These are phyloP conservation scores for Harpalus rubripes DNA, from an alignment of 2,888 invertebrate species.

Conservation along the genomic window DNA sequence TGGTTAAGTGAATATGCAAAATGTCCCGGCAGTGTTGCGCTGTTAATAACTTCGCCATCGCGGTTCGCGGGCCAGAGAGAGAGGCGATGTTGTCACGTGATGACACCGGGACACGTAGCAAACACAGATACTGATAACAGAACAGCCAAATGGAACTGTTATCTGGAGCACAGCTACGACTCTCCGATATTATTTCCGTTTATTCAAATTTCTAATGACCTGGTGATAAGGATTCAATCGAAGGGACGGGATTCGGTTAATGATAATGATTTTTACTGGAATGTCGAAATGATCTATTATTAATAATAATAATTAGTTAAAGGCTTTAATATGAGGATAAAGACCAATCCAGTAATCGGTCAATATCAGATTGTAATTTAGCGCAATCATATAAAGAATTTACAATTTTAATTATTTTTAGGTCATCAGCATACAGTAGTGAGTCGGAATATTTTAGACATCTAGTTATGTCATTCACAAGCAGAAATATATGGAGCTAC, in stretches of 20 bases:
- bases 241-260: slow-evolving; percentile 16
- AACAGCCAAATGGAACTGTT: slow-evolving; percentile 43
- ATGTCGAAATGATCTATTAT: no score
- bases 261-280: slow-evolving; percentile 4
- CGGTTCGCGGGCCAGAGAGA: slow-evolving; percentile 24
- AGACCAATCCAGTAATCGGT: no score
- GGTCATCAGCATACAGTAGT: no score
- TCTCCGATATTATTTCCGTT: slow-evolving; percentile 53
- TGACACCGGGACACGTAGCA: slow-evolving; percentile 52
- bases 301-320: no score
- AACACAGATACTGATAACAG: slow-evolving; percentile 50
- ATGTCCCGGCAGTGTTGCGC: slow-evolving; percentile 50
- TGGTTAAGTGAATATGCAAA: slow-evolving; percentile 60
- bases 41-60: slow-evolving; percentile 47
- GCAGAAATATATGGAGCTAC: no score
- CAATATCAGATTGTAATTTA: no score
- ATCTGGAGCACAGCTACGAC: not conserved
- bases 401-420: no score
- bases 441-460: no score
- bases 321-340: no score
- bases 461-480: no score
- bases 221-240: slow-evolving; percentile 47
- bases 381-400: no score
- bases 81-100: slow-evolving; percentile 45
- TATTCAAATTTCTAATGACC: slow-evolving; percentile 49